These are phyloP conservation scores for Tetraodon nigroviridis DNA, from an alignment of 2,113 vertebrate genomes.

Conservation along the genomic window DNA sequence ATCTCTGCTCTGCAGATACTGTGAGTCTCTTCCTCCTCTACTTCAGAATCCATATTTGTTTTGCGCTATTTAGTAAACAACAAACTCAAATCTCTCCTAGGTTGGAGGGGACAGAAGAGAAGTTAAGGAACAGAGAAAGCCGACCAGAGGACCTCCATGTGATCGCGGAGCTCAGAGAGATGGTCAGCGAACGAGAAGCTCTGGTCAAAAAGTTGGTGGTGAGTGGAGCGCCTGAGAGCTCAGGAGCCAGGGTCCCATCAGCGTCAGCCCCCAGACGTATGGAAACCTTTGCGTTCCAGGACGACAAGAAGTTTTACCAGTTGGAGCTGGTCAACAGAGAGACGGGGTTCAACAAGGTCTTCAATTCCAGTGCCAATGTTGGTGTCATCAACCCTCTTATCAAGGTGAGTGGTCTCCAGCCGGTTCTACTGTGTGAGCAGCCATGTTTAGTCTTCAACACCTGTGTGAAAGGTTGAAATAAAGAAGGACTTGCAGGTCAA, in stretches of 20 bases:
- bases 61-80: not conserved
- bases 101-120: constrained; percentile 95
- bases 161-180: constrained; percentile 90
- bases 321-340: constrained; percentile 98
- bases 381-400: constrained; percentile 96
- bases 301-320: constrained; percentile 99
- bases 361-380: constrained; percentile 94
- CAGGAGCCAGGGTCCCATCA: too few species aligned
- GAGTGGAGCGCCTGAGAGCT: constrained; percentile 23
- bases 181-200: constrained; percentile 89
- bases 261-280: too few species aligned
- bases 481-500: too few species aligned
- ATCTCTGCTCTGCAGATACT: constrained; percentile 93
- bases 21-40: constrained; percentile 74
- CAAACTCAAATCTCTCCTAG: constrained; percentile 56
- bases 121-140: constrained; percentile 89
- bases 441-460: too few species aligned
- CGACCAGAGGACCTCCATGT: constrained; percentile 90
- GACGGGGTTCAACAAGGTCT: constrained; percentile 96
- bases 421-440: not conserved
- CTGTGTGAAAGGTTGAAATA: too few species aligned
- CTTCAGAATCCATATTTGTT: too few species aligned
- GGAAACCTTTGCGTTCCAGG: constrained; percentile 71
- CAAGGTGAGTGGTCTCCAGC: constrained; percentile 80
- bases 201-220: constrained; percentile 98